Evolutionary conservation across 2,888 invertebrate genomes (phyloP), one percentile per base, ranked within the genome.

Genomic region (Oligia latruncula): DNA sequence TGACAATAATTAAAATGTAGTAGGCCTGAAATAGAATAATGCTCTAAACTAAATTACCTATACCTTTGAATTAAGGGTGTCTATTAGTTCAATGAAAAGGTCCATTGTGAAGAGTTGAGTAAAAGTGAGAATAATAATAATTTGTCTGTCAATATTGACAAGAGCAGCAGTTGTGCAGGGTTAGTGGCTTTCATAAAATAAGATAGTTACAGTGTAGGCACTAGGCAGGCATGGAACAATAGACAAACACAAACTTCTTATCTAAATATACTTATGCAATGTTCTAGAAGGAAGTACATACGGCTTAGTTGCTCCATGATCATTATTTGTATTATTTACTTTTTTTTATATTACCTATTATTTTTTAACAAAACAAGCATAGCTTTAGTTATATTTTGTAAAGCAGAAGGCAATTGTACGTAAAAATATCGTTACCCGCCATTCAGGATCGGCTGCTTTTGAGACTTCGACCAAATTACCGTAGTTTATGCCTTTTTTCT

Each of bases 391-490:
- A 6, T 6, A 29, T 66, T 49, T 64, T 40, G 15, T 5, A 68
- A 74, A 23, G 29, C 4, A 67, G 5, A 29, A 13, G 15, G 9
- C n/a, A 78, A 71, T 29, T 29, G 17, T 78, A 49, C 1, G 52
- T 6, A 9, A 66, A 74, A 72, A 60, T 68, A 23, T 78, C 80
- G 74, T 92, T 93, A 97, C 97, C 94, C 89, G 92, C 96, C 96
- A 97, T 49, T 82, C 58, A 0, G 95, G 94, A 60, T 93, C 94
- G 0, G 96, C 97, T 1, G 95, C 96, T 29, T 91, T 89, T 4
- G 95, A 92, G 11, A 95, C 92, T 83, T 95, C 95, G 3, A 83
- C 87, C 90, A 95, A 83, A 76, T 93, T 94, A 2, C 71, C 88
- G 73, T 94, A 96, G 20, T 83, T 88, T 13, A 94, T 87, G 0